Evolutionary conservation across 53 echinoderm and acorn worm species (phyloP).

Genomic region (Astropecten irregularis): DNA sequence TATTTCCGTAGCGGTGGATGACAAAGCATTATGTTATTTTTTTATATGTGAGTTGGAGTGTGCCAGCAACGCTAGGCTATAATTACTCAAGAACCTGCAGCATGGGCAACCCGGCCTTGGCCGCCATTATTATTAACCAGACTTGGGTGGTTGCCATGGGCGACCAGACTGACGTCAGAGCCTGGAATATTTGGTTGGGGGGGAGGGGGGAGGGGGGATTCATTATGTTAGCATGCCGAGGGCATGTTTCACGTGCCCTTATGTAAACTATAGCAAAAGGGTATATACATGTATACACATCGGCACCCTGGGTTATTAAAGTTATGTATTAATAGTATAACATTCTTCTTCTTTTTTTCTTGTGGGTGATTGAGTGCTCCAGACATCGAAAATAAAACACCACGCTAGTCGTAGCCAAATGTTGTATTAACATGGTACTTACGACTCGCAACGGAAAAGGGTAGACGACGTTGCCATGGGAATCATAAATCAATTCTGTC

Average conservation of each 20-base stretch:
- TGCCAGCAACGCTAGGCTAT: constrained; percentile 14
- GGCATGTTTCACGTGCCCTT: constrained; percentile 42
- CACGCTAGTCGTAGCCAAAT: no score
- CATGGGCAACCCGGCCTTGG: constrained; percentile 37
- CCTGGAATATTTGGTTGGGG: constrained; percentile 48
- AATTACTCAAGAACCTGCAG: constrained; percentile 5
- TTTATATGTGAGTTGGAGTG: background rate
- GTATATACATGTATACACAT: constrained; percentile 28
- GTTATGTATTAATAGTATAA: constrained; percentile 42
- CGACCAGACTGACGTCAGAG: constrained; percentile 47
- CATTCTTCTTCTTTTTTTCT: background rate
- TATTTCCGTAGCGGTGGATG: constrained; percentile 1
- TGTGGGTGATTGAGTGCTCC: background rate
- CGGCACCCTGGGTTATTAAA: background rate
- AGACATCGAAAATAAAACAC: background rate
- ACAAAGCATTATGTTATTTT: constrained; percentile 9
- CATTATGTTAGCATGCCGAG: constrained; percentile 38
- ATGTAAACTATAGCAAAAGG: constrained; percentile 20
- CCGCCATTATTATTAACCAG: constrained; percentile 43
- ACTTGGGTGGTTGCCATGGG: constrained; percentile 39
- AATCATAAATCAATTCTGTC: no score
- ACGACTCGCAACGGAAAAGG: no score
- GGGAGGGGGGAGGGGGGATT: constrained; percentile 28
- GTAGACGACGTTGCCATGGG: no score
- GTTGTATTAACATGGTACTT: no score